Conservation (phyloP, 1,140 invertebrate species). For the Tigriopus japonicus region DNA sequence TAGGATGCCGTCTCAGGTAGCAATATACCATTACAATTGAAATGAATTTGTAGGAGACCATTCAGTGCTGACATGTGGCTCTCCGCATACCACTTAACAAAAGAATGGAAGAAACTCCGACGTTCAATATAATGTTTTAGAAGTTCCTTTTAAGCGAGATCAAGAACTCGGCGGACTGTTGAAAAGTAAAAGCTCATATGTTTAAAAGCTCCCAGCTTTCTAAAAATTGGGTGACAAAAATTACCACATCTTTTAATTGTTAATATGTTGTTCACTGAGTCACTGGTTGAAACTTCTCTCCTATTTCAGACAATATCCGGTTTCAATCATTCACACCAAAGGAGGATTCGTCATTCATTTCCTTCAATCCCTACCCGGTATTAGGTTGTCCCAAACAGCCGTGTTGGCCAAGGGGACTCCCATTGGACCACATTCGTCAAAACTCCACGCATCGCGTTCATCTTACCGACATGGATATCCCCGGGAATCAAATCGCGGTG, state of each 20-base stretch:
- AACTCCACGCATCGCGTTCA: neutral
- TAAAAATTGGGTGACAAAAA: neutral
- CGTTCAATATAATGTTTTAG: too few species aligned
- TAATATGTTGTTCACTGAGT: too few species aligned
- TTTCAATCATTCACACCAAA: neutral
- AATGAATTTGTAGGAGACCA: too few species aligned
- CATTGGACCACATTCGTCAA: neutral
- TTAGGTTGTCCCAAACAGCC: neutral
- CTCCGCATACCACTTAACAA: too few species aligned
- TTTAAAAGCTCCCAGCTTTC: neutral
- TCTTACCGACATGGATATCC: neutral
- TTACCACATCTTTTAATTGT: neutral
- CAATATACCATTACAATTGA: too few species aligned
- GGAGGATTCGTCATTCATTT: neutral
- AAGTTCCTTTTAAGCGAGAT: too few species aligned
- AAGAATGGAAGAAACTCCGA: too few species aligned
- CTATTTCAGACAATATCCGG: neutral
- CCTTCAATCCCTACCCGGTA: constrained; percentile 4
- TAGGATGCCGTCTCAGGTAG: too few species aligned
- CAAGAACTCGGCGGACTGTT: too few species aligned
- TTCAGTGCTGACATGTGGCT: too few species aligned
- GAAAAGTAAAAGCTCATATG: too few species aligned
- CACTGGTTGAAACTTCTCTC: too few species aligned
- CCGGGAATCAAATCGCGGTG: neutral
- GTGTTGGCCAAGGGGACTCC: constrained; percentile 7